A percentile compares a stretch with the other conserved stretches of the same genome.
Evolutionary conservation across 2,113 vertebrate species (phyloP).

Genomic region (Anguilla rostrata): DNA sequence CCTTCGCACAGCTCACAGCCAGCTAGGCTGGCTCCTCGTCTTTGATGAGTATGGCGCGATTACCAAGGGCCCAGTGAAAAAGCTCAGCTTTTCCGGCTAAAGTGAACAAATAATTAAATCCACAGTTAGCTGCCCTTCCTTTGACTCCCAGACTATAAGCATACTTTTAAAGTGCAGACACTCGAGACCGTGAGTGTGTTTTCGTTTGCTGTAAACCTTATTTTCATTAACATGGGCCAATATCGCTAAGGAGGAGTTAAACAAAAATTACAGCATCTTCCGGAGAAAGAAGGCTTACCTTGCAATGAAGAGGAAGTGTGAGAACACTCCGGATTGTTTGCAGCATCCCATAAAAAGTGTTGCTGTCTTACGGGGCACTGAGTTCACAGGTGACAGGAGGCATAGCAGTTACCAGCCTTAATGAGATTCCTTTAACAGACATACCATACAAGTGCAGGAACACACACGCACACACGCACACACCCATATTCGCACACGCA

Average conservation of each 20-base stretch:
- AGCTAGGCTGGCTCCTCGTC: neutral
- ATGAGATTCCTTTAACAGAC: neutral
- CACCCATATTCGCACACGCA: neutral
- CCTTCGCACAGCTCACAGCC: neutral
- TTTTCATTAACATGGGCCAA: neutral
- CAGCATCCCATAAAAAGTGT: neutral
- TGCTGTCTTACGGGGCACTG: neutral
- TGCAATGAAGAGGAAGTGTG: neutral
- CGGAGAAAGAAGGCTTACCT: neutral
- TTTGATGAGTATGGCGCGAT: neutral
- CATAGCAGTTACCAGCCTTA: neutral
- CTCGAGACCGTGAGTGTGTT: neutral
- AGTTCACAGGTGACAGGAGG: neutral
- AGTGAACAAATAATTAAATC: neutral
- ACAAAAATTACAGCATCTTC: neutral
- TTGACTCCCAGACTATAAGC: neutral
- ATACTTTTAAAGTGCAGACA: neutral
- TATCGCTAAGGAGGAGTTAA: neutral
- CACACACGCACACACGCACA: neutral
- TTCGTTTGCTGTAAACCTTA: neutral
- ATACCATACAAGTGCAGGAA: neutral
- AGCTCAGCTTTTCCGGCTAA: neutral
- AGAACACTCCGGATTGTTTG: neutral
- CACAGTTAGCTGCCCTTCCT: neutral
- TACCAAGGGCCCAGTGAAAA: neutral